Evolutionary conservation across 1,140 invertebrate genomes (phyloP).

Genomic region (Euwallacea fornicatus): DNA sequence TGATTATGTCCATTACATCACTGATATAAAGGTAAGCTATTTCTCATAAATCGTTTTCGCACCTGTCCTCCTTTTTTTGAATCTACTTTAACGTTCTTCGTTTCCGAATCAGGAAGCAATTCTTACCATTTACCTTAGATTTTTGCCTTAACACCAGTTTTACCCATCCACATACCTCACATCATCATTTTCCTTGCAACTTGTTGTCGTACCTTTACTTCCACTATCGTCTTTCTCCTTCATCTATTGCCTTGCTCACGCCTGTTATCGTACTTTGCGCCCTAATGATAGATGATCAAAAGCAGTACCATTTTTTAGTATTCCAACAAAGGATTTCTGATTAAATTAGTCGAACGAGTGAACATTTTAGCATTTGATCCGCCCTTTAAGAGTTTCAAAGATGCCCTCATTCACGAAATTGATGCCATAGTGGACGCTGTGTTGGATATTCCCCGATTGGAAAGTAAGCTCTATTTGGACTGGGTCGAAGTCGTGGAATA

Average conservation of each 20-base stretch:
- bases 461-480: slow-evolving; percentile 69
- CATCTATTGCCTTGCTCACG: too few relatives aligned
- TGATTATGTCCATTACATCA: slow-evolving; percentile 76
- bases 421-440: slow-evolving; percentile 73
- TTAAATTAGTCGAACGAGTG: slow-evolving; percentile 69
- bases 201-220: too few relatives aligned
- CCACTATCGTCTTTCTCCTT: too few relatives aligned
- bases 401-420: slow-evolving; percentile 70
- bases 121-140: too few relatives aligned
- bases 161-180: too few relatives aligned
- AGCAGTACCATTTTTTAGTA: slow-evolving; percentile 54
- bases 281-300: not conserved
- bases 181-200: too few relatives aligned
- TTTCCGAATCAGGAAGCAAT: too few relatives aligned
- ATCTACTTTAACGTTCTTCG: too few relatives aligned
- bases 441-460: slow-evolving; percentile 70
- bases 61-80: too few relatives aligned
- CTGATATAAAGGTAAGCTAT: slow-evolving; percentile 70
- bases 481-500: slow-evolving; percentile 53
- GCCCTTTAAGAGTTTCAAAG: slow-evolving; percentile 72
- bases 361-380: slow-evolving; percentile 77
- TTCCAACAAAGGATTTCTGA: slow-evolving; percentile 72
- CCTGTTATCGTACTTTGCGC: slow-evolving; percentile 4
- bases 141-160: too few relatives aligned
- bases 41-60: not conserved